Base-by-base conservation (phyloP, 2,888 invertebrate species). In the Hybos culiciformis region DNA sequence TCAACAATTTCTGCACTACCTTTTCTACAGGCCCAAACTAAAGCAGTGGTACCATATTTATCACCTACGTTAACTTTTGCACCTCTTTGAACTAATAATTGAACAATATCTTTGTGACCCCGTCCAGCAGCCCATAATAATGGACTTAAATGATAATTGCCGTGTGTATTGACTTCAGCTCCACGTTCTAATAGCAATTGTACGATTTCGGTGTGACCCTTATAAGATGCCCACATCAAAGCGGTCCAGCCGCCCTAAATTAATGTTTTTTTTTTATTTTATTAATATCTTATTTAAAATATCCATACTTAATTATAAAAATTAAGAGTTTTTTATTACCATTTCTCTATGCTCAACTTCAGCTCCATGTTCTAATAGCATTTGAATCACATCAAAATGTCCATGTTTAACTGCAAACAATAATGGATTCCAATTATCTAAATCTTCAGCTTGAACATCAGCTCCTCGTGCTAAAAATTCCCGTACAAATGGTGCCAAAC, bases 141-240 rank as follows among this genome's bases (percentile, higher is more conserved):
- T 1, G 94, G 88, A 54, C 67, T 67, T 50, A 94, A 84, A 61
- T 93, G 91, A 67, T 86, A 93, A 67, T 94, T 92, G 44, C 94
- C 97, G 58, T 93, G 88, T 1, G 92, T 83, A 65, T 96, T 93
- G 6, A 91, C 85, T 63, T 94, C 93, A 0, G 96, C 93, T 24
- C 86, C 87, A 52, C 80, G 78, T 49, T 87, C 83, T 50, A 97
- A 66, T 34, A 97, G 70, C 43, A 83, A 61, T 29, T 75, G 72
- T 29, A 84, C 92, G 47, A 86, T 75, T 29, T 83, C 78, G 23
- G 78, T 75, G 52, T 78, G 75, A 7, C 90, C 94, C 63, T 94
- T 92, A 70, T 98, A 98, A 8, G 90, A 78, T 0, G 93, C 90
- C 97, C 97, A 98, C 84, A 97, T 91, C 43, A 98, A 73, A 0